phyloP scores from a whole-genome alignment of 1,140 invertebrate genomes.

The Paramacrobiotus metropolitanus region DNA sequence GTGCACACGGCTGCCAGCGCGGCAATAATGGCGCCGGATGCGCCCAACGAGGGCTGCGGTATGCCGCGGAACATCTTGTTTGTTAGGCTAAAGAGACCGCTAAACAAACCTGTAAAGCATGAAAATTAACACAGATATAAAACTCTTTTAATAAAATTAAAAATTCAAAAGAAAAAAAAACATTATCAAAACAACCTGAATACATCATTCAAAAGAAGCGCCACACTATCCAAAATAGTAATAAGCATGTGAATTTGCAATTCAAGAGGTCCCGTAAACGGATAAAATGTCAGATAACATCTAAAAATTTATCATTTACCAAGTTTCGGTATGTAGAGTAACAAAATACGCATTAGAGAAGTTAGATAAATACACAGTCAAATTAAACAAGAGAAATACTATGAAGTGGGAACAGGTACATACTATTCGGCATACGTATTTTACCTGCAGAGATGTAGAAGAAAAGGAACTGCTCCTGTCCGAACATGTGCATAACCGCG shows the following conservation, averaged over 20 bases:
- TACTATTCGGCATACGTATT: background rate
- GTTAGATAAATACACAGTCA: background rate
- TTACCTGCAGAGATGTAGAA: conserved; percentile 57
- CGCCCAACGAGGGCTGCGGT: background rate
- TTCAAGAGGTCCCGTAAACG: background rate
- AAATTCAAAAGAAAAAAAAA: conserved; percentile 8
- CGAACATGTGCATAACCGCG: conserved; percentile 41
- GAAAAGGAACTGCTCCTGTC: conserved; percentile 72
- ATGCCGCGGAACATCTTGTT: background rate
- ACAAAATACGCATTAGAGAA: conserved; percentile 7
- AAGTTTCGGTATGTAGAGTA: conserved; percentile 13
- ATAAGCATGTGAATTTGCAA: background rate
- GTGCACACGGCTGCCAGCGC: conserved; percentile 63
- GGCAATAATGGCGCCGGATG: conserved; percentile 58
- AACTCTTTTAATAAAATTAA: conserved; percentile 9
- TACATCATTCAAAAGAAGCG: too few species aligned
- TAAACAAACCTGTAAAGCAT: conserved; percentile 14
- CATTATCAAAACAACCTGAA: too few species aligned
- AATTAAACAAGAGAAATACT: background rate
- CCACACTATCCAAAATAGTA: too few species aligned
- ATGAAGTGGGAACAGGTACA: background rate
- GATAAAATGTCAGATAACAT: background rate
- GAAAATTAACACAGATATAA: background rate
- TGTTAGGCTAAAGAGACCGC: conserved; percentile 35
- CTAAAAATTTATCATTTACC: conserved; percentile 1